Conservation (phyloP, 2,113 vertebrate genomes). For the Gymnarchus niloticus region DNA sequence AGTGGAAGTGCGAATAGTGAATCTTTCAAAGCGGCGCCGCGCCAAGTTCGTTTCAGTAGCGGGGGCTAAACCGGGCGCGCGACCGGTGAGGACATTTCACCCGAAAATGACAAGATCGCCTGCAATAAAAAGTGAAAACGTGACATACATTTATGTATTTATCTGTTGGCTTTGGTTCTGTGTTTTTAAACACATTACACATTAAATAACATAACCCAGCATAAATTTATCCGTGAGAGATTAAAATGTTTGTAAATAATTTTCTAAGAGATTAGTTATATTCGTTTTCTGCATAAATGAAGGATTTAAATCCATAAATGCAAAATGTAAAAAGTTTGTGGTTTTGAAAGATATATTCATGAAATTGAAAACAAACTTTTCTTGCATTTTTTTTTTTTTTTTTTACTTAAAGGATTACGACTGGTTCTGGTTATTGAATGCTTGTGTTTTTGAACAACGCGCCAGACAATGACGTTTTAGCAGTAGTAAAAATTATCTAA, state of each 20-base stretch:
- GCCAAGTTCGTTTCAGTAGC: too few species aligned
- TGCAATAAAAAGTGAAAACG: not conserved
- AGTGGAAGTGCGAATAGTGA: not conserved
- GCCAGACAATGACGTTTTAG: not conserved
- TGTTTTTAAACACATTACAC: not conserved
- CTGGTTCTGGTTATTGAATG: not conserved
- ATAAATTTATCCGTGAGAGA: not conserved
- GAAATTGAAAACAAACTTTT: slow-evolving; percentile 17
- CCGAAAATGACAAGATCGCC: not conserved
- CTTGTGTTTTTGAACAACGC: not conserved
- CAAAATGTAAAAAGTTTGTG: not conserved
- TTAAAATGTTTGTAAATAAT: slow-evolving; percentile 12
- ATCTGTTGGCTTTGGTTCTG: not conserved
- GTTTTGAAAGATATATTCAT: slow-evolving; percentile 3
- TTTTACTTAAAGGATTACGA: not conserved
- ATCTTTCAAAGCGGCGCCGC: not conserved
- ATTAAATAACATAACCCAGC: not conserved
- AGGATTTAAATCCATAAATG: not conserved
- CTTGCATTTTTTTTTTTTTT: too few species aligned
- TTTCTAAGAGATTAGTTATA: not conserved
- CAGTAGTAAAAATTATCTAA: slow-evolving; percentile 12
- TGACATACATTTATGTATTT: not conserved
- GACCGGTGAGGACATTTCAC: not conserved
- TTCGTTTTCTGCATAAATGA: not conserved
- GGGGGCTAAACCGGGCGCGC: not conserved